A percentile compares a stretch with the other conserved stretches of the same genome.
Conservation (phyloP, 2,797 vertebrate species). For the Benthosema pterotum region DNA sequence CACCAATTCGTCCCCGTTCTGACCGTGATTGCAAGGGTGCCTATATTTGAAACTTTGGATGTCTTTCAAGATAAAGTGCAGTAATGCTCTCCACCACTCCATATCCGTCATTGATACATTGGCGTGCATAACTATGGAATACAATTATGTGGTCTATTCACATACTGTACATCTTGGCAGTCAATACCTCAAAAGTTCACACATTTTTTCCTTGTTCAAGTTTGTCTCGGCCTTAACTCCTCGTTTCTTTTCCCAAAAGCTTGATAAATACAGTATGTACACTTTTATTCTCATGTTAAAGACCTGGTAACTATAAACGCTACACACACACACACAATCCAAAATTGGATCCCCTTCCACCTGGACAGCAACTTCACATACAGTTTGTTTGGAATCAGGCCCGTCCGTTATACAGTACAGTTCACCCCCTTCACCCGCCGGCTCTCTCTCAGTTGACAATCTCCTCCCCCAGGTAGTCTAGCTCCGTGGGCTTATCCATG, state of each 20-base stretch:
- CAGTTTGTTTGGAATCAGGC: conserved; percentile 23
- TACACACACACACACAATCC: conserved; percentile 2
- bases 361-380: not conserved
- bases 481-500: conserved; percentile 84
- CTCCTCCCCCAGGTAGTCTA: conserved; percentile 85
- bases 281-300: conserved; percentile 26
- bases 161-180: conserved; percentile 10
- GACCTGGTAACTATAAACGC: conserved; percentile 7
- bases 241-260: conserved; percentile 25
- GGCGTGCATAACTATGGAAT: conserved; percentile 41
- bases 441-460: conserved; percentile 69
- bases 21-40: no score
- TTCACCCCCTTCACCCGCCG: no score
- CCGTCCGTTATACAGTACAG: conserved; percentile 26
- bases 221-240: conserved; percentile 2
- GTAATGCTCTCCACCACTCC: conserved; percentile 60
- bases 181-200: conserved; percentile 37
- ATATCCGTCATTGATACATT: conserved; percentile 29
- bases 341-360: conserved; percentile 21
- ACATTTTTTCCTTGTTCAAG: not conserved
- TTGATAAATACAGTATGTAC: conserved; percentile 3
- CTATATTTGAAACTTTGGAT: conserved; percentile 39
- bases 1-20: no score
- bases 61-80: conserved; percentile 78
- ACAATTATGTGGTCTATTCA: conserved; percentile 25